Conservation (phyloP, 2,113 vertebrate genomes). For the Hippotragus niger region DNA sequence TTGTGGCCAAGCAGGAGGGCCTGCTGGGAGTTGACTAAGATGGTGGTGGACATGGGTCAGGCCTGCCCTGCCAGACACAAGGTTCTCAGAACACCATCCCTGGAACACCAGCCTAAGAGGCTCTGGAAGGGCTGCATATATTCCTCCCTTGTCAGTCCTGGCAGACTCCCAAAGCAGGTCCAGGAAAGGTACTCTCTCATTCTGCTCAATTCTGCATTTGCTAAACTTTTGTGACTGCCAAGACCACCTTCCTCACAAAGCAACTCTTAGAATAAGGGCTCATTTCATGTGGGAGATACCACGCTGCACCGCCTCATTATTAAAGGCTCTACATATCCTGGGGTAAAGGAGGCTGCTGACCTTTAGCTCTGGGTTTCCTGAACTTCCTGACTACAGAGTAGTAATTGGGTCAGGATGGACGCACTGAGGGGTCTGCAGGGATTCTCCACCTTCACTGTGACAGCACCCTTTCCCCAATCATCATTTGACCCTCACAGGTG, state of each 20-base stretch:
- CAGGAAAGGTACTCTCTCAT: neutral
- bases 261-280: neutral
- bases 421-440: no score
- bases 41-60: neutral
- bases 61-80: neutral
- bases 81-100: neutral
- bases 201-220: neutral
- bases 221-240: neutral
- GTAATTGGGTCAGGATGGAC: neutral
- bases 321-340: neutral
- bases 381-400: neutral
- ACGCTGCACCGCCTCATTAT: accelerated
- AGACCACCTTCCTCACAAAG: neutral
- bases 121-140: neutral
- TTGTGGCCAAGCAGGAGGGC: neutral
- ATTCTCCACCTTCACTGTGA: neutral
- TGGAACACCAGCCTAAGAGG: neutral
- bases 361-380: neutral
- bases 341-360: neutral
- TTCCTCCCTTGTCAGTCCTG: no score
- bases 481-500: neutral
- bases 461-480: neutral
- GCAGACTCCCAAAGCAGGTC: neutral
- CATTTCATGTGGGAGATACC: neutral
- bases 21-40: neutral